phyloP scores from a whole-genome alignment of 2,888 invertebrate genomes.

The Eilema griseolum region DNA sequence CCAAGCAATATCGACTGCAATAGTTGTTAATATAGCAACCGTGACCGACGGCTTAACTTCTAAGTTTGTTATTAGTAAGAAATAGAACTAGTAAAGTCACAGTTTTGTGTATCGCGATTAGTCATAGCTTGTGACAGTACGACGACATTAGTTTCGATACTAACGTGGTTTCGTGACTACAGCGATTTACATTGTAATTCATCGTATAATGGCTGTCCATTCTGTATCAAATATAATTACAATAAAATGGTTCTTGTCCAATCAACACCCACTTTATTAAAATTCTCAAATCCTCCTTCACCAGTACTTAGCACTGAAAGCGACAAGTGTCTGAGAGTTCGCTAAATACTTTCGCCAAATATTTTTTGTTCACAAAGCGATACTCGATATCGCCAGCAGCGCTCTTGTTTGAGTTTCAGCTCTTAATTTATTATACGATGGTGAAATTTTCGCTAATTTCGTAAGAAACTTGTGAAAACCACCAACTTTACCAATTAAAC shows the following conservation, averaged over 20 bases:
- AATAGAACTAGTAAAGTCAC: neutral
- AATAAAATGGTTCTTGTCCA: slow-evolving; percentile 8
- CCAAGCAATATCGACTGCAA: too few species aligned
- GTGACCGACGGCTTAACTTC: too few species aligned
- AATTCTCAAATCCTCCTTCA: slow-evolving; percentile 15
- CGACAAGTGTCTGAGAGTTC: slow-evolving; percentile 22
- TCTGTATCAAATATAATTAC: slow-evolving; percentile 17
- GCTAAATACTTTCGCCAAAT: slow-evolving; percentile 51
- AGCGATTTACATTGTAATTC: neutral
- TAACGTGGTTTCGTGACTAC: neutral
- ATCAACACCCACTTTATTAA: slow-evolving; percentile 16
- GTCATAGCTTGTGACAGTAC: neutral
- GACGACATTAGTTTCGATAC: neutral
- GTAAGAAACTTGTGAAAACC: slow-evolving; percentile 60
- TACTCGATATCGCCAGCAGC: slow-evolving; percentile 51
- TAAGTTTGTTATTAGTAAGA: too few species aligned
- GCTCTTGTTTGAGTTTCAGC: slow-evolving; percentile 55
- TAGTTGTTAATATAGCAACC: too few species aligned
- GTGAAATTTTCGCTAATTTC: slow-evolving; percentile 69
- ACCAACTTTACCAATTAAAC: slow-evolving; percentile 78
- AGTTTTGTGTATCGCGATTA: neutral
- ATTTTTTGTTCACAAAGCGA: slow-evolving; percentile 52
- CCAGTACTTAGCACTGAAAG: slow-evolving; percentile 9
- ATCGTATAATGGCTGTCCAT: slow-evolving; percentile 10
- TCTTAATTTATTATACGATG: slow-evolving; percentile 68